phyloP scores from a whole-genome alignment of 2,797 vertebrate genomes.

The Peromyscus attwateri region DNA sequence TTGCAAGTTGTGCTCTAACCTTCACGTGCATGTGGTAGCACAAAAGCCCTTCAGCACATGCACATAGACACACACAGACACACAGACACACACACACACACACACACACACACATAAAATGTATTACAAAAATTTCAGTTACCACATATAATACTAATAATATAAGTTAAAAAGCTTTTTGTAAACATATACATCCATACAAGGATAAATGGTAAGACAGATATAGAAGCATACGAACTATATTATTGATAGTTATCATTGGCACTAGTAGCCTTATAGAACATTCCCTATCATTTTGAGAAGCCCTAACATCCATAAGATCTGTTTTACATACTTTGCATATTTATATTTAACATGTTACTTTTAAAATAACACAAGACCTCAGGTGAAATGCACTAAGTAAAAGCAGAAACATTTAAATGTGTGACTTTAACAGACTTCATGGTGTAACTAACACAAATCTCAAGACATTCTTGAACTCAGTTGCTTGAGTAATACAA shows the following conservation, averaged over 20 bases:
- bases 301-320: background rate
- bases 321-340: background rate
- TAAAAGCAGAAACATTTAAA: background rate
- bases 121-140: background rate
- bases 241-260: background rate
- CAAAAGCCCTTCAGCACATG: background rate
- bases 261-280: background rate
- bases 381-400: background rate
- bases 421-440: background rate
- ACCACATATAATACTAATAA: background rate
- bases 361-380: constrained; percentile 20
- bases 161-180: background rate
- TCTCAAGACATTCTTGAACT: constrained; percentile 25
- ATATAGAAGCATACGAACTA: background rate
- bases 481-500: background rate
- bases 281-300: background rate
- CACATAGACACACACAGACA: background rate
- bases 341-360: constrained; percentile 26
- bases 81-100: background rate
- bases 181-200: background rate
- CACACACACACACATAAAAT: background rate
- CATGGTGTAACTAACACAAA: background rate
- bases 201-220: background rate
- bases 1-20: too few relatives aligned
- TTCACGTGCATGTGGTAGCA: background rate